A percentile compares a stretch with the other conserved stretches of the same genome.
Evolutionary conservation across 2,888 invertebrate species (phyloP).

Genomic region (Catocala fraxini): DNA sequence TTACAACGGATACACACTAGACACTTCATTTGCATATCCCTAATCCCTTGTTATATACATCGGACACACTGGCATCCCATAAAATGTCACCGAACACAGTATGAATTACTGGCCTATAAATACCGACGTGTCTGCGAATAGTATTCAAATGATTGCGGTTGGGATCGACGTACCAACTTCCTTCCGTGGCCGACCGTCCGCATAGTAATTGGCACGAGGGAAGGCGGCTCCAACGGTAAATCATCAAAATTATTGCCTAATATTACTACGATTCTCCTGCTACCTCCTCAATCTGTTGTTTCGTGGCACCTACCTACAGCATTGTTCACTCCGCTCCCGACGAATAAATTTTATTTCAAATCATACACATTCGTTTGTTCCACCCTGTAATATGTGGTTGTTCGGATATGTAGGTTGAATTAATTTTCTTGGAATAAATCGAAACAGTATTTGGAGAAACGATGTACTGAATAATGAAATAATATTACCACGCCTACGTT

Average conservation of each 20-base stretch:
- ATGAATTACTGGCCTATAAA: constrained; percentile 82
- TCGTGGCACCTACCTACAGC: constrained; percentile 67
- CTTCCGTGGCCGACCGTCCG: constrained; percentile 80
- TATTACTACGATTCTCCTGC: constrained; percentile 74
- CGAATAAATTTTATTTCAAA: constrained; percentile 69
- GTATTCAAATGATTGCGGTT: constrained; percentile 85
- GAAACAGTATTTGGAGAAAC: constrained; percentile 17
- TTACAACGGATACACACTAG: constrained; percentile 51
- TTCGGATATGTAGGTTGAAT: constrained; percentile 20
- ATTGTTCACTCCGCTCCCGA: constrained; percentile 67
- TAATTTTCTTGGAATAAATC: constrained; percentile 27
- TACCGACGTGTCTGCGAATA: constrained; percentile 75
- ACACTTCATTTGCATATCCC: constrained; percentile 70
- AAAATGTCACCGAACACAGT: constrained; percentile 76
- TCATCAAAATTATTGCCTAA: constrained; percentile 86
- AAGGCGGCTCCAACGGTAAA: constrained; percentile 77
- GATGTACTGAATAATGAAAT: constrained; percentile 30
- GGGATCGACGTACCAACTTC: constrained; percentile 83
- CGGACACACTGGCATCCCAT: constrained; percentile 73
- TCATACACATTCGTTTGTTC: constrained; percentile 59
- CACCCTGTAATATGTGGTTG: constrained; percentile 49
- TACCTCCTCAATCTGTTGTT: constrained; percentile 78
- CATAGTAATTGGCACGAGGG: constrained; percentile 81
- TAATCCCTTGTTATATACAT: constrained; percentile 64
- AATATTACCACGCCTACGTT: constrained; percentile 11